phyloP scores from a whole-genome alignment of 2,113 vertebrate species.

The Psilopogon haemacephalus region DNA sequence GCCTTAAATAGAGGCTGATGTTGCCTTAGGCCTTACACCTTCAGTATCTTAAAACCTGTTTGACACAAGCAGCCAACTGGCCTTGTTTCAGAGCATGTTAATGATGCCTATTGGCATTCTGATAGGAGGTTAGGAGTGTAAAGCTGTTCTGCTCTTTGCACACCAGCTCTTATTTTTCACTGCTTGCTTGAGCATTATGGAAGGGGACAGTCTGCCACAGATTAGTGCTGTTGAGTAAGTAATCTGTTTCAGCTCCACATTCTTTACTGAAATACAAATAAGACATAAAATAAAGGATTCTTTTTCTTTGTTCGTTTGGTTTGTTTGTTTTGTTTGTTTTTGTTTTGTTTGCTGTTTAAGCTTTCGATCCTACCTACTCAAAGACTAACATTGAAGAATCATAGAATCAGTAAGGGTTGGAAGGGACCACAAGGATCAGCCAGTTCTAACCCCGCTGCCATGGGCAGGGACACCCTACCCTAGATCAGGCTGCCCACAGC shows the following conservation, averaged over 20 bases:
- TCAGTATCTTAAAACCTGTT: constrained; percentile 30
- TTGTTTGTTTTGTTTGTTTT: no score
- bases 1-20: neutral
- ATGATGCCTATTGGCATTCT: constrained; percentile 1
- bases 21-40: neutral
- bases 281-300: constrained; percentile 34
- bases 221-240: constrained; percentile 25
- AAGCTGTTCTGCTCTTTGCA: neutral
- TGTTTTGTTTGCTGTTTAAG: constrained; percentile 2
- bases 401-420: no score
- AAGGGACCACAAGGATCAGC: no score
- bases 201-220: constrained; percentile 35
- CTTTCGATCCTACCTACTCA: constrained; percentile 57
- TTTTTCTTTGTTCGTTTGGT: neutral
- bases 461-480: no score
- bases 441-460: no score
- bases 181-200: constrained; percentile 28
- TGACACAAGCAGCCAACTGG: neutral
- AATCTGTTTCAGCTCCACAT: constrained; percentile 2
- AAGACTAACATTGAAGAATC: constrained; percentile 43
- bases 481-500: no score
- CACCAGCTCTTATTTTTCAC: constrained; percentile 22
- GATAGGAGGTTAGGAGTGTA: neutral
- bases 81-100: neutral
- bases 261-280: constrained; percentile 58